Evolutionary conservation across 2,113 vertebrate genomes (phyloP).

Genomic region (Bos indicus): DNA sequence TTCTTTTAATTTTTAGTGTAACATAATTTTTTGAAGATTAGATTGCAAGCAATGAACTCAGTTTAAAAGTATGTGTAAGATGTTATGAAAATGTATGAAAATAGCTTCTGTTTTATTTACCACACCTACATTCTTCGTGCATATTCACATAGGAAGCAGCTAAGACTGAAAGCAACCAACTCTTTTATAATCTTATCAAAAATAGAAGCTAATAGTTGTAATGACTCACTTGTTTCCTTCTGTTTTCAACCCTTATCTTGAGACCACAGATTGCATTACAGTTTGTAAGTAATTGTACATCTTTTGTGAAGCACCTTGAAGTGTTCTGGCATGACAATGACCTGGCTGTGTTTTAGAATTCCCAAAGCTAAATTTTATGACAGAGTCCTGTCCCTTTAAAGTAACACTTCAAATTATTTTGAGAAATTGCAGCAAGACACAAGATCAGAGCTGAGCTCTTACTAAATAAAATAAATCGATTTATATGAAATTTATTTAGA

Average conservation of each 20-base stretch:
- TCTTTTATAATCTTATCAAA: slow-evolving; percentile 67
- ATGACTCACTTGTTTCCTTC: slow-evolving; percentile 67
- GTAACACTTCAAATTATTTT: slow-evolving; percentile 32
- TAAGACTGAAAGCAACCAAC: slow-evolving; percentile 68
- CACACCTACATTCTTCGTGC: slow-evolving; percentile 74
- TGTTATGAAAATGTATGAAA: slow-evolving; percentile 45
- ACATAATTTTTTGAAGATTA: not conserved
- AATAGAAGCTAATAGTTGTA: slow-evolving; percentile 66
- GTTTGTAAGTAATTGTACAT: slow-evolving; percentile 55
- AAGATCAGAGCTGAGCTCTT: not conserved
- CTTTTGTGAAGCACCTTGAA: slow-evolving; percentile 72
- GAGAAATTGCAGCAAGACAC: slow-evolving; percentile 35
- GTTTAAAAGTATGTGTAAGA: slow-evolving; percentile 34
- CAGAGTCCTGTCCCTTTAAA: slow-evolving; percentile 20
- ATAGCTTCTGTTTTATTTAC: slow-evolving; percentile 68
- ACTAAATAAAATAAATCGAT: slow-evolving; percentile 5
- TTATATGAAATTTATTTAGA: not conserved
- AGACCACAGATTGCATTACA: slow-evolving; percentile 68
- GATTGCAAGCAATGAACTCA: not conserved
- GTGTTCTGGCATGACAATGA: slow-evolving; percentile 52
- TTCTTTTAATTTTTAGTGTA: not conserved
- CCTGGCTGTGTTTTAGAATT: slow-evolving; percentile 57
- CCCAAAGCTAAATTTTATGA: slow-evolving; percentile 57
- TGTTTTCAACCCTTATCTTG: slow-evolving; percentile 71
- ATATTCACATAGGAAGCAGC: slow-evolving; percentile 62